These are phyloP conservation scores for Hydraecia micacea DNA, from an alignment of 2,888 invertebrate species.

Conservation along the genomic window DNA sequence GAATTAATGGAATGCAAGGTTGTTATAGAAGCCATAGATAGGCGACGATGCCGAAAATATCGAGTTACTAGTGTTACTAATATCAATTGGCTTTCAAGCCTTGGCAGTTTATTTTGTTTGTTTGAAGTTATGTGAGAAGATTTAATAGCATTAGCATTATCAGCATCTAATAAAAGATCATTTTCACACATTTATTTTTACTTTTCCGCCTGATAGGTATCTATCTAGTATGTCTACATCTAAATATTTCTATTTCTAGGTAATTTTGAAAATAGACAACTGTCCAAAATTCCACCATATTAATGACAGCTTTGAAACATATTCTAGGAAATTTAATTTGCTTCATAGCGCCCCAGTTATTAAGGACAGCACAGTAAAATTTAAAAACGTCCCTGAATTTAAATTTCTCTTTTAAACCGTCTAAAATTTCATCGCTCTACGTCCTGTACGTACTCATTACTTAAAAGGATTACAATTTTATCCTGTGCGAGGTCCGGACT, in stretches of 20 bases:
- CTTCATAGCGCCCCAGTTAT: neutral
- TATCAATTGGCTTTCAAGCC: constrained; percentile 49
- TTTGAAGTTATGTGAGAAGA: constrained; percentile 1
- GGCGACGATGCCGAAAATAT: constrained; percentile 60
- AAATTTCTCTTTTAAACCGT: constrained; percentile 32
- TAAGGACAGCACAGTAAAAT: neutral
- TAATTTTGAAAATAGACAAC: neutral
- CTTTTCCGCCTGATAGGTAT: neutral
- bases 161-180: neutral
- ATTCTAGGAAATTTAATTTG: neutral
- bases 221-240: neutral
- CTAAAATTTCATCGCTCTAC: constrained; percentile 72
- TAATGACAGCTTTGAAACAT: neutral
- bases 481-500: constrained; percentile 77
- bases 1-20: constrained; percentile 67
- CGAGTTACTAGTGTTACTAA: constrained; percentile 58
- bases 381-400: neutral
- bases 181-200: neutral
- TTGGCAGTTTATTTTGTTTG: constrained; percentile 13
- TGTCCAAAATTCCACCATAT: neutral
- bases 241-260: neutral
- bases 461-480: constrained; percentile 90
- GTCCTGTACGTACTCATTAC: constrained; percentile 84
- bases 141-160: neutral
- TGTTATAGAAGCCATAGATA: constrained; percentile 67